A percentile compares a stretch with the other conserved stretches of the same genome.
Evolutionary conservation across 2,888 invertebrate genomes (phyloP).

Genomic region (Chalcis sispes): DNA sequence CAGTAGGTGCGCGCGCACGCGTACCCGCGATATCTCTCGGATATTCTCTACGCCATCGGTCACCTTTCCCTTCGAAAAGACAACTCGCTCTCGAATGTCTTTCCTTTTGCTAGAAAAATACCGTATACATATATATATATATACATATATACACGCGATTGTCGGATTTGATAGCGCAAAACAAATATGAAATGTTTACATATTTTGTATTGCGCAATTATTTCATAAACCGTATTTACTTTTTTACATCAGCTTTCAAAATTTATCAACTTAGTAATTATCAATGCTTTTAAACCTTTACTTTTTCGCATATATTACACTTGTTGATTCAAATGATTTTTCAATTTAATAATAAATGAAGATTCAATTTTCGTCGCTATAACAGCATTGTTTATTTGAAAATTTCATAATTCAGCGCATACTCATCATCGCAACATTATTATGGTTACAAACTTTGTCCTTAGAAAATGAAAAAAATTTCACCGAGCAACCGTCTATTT

Average conservation of each 20-base stretch:
- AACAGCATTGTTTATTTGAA: no score
- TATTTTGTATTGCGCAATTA: slow-evolving; percentile 14
- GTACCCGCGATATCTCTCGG: neutral
- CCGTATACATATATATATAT: slow-evolving; percentile 34
- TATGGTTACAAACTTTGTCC: no score
- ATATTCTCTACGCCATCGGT: slow-evolving; percentile 38
- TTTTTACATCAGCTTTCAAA: neutral
- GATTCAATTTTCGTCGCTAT: no score
- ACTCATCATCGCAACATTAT: no score
- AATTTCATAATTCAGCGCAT: no score
- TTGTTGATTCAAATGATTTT: no score
- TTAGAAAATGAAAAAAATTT: no score
- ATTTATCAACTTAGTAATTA: no score
- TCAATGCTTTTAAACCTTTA: no score
- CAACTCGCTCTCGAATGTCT: slow-evolving; percentile 31
- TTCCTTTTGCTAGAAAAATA: slow-evolving; percentile 20
- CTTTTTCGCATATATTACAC: no score
- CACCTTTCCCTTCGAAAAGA: slow-evolving; percentile 38
- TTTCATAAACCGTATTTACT: neutral
- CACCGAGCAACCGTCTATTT: neutral
- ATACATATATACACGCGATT: slow-evolving; percentile 43
- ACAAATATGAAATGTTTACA: slow-evolving; percentile 53
- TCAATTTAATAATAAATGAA: no score
- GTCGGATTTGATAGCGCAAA: slow-evolving; percentile 37
- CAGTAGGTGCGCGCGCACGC: no score